These are phyloP conservation scores for Neelides sp. DNA, from an alignment of 1,140 invertebrate species.

Conservation along the genomic window DNA sequence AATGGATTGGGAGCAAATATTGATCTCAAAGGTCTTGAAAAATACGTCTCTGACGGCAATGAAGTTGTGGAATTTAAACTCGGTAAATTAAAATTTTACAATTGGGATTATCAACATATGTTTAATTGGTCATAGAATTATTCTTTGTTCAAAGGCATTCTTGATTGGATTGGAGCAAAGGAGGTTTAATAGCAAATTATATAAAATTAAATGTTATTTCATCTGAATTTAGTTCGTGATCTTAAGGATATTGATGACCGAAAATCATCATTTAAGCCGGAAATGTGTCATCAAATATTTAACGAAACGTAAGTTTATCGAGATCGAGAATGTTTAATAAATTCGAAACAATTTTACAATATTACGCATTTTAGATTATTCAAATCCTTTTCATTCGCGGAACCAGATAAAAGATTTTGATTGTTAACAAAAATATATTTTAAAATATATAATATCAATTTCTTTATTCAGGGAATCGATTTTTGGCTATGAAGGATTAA, in stretches of 20 bases:
- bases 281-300: constrained; percentile 89
- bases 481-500: constrained; percentile 78
- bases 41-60: constrained; percentile 50
- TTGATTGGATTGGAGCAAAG: neutral
- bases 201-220: too few relatives aligned
- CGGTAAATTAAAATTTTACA: constrained; percentile 41
- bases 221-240: constrained; percentile 55
- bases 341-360: too few relatives aligned
- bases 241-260: constrained; percentile 58
- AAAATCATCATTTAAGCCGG: constrained; percentile 57
- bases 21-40: constrained; percentile 24
- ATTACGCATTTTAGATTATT: constrained; percentile 7
- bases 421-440: constrained; percentile 16
- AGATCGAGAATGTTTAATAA: neutral
- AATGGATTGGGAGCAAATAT: constrained; percentile 10
- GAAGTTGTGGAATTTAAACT: constrained; percentile 65
- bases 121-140: too few relatives aligned
- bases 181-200: neutral
- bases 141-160: neutral
- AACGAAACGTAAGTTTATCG: constrained; percentile 53
- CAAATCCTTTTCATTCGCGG: neutral
- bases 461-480: constrained; percentile 61
- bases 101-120: too few relatives aligned
- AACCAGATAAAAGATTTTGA: neutral
- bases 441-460: constrained; percentile 21